Base-by-base conservation (phyloP, 2,113 vertebrate species). In the Trinectes maculatus region DNA sequence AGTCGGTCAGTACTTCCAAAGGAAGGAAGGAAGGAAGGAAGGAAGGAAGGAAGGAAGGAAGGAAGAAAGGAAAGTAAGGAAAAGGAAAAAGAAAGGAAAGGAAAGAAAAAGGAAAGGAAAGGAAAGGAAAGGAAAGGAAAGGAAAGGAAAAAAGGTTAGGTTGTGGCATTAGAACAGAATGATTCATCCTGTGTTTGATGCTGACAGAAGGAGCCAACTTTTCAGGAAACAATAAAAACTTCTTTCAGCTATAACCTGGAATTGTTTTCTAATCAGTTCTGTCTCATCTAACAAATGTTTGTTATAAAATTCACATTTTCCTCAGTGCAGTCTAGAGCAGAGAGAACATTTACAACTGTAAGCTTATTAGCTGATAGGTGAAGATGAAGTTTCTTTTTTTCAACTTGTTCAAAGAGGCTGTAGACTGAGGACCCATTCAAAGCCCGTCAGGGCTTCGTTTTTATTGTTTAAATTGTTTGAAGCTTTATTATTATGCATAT, bases 171-270 rank as follows among this genome's bases (percentile, higher is more conserved):
- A 44, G 42, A 42, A 60, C 59, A 31, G 48, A 49, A 60, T 60
- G 33, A 74, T 26, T 65, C 49, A 71, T 55, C 29, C 34, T 37
- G 54, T 61, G 54, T 66, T 61, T 80, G 55, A 75, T 66, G 66
- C 33, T 19, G 74, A 72, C 63, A 55, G 25, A n/a, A 56, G 51
- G 28, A 28, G 54, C 19, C 15, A 24, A 34, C 4, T 44, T 47
- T 9, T 43, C 13, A 47, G 12, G 15, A 61, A 48, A 36, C 13
- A 24, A 22, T 5, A 61, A 24, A 19, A 36, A 36, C 1, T 33
- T 19, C 3, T 44, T 28, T 15, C 12, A 26, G 33, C 10, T 26
- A 3, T 3, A 3, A 48, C 33, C 3, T 24, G 19, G 4, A 33
- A 10, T 52, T 10, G 2, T 5, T 43, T 26, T 53, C 15, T 53